Conservation (phyloP, 1,140 invertebrate species). For the Aricia agestis region DNA sequence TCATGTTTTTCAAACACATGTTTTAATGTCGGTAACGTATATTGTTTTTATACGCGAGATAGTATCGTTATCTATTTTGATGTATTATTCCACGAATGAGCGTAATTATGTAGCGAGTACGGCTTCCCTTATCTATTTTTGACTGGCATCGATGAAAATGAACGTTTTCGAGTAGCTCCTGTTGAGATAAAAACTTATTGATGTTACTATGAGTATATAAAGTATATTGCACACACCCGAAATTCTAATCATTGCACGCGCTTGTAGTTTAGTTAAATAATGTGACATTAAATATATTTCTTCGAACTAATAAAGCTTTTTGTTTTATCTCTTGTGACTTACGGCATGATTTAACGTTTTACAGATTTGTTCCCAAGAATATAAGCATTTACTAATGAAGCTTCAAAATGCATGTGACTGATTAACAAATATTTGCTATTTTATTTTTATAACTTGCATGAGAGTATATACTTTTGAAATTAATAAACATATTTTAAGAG, state of each 20-base stretch:
- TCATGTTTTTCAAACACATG: conserved; percentile 13
- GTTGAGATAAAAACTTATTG: conserved; percentile 59
- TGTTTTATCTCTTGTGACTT: not conserved
- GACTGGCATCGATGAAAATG: conserved; percentile 45
- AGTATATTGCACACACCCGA: not conserved
- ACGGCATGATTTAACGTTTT: conserved; percentile 36
- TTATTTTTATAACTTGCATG: conserved; percentile 29
- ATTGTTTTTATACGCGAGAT: conserved; percentile 41
- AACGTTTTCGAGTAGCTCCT: conserved; percentile 53
- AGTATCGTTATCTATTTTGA: conserved; percentile 41
- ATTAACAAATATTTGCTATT: conserved; percentile 19
- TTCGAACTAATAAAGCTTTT: not conserved
- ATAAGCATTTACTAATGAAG: conserved; percentile 67
- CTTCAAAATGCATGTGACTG: conserved; percentile 16
- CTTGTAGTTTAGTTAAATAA: not conserved
- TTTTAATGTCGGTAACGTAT: conserved; percentile 28
- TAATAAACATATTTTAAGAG: not conserved
- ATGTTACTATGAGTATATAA: conserved; percentile 35
- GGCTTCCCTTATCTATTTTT: conserved; percentile 46
- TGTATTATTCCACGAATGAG: conserved; percentile 59
- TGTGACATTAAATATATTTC: conserved; percentile 4
- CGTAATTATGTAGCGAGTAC: conserved; percentile 39
- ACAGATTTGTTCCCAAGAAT: conserved; percentile 73
- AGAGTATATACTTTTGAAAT: not conserved
- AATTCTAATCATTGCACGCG: not conserved